These are phyloP conservation scores for Stenolophus ochropezus DNA, from an alignment of 2,888 invertebrate species.

Conservation along the genomic window DNA sequence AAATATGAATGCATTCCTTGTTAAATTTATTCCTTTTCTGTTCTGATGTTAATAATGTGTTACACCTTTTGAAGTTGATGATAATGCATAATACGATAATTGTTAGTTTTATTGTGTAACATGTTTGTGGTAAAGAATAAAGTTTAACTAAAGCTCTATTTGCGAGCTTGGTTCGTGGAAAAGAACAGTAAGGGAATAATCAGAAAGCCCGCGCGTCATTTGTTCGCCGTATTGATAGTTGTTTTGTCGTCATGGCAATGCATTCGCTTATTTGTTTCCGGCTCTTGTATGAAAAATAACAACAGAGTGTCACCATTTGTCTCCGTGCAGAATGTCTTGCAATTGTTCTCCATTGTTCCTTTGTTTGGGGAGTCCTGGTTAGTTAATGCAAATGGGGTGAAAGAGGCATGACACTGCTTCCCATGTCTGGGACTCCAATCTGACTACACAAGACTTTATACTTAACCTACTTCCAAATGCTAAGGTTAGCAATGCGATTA, in stretches of 20 bases:
- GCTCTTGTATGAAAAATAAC: background rate
- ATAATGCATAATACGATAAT: too few species aligned
- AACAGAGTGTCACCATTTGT: background rate
- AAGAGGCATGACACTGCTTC: slow-evolving; percentile 7
- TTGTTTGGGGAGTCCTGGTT: background rate
- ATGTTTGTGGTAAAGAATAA: too few species aligned
- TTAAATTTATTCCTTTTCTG: too few species aligned
- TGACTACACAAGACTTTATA: slow-evolving; percentile 28
- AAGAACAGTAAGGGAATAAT: too few species aligned
- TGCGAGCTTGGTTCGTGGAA: too few species aligned
- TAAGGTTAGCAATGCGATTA: slow-evolving; percentile 7
- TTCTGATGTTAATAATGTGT: too few species aligned
- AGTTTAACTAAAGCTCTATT: too few species aligned
- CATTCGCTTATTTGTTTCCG: background rate
- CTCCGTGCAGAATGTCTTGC: background rate
- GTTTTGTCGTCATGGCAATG: background rate
- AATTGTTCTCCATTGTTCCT: background rate
- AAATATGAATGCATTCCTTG: too few species aligned
- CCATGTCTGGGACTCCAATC: background rate
- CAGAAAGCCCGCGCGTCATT: too few species aligned
- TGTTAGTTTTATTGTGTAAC: too few species aligned
- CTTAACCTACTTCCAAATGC: slow-evolving; percentile 22
- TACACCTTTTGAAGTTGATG: too few species aligned
- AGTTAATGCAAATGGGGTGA: slow-evolving; percentile 32
- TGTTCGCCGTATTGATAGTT: too few species aligned